Base-by-base conservation (phyloP, 2,888 invertebrate species). In the Cosmopolites sordidus region DNA sequence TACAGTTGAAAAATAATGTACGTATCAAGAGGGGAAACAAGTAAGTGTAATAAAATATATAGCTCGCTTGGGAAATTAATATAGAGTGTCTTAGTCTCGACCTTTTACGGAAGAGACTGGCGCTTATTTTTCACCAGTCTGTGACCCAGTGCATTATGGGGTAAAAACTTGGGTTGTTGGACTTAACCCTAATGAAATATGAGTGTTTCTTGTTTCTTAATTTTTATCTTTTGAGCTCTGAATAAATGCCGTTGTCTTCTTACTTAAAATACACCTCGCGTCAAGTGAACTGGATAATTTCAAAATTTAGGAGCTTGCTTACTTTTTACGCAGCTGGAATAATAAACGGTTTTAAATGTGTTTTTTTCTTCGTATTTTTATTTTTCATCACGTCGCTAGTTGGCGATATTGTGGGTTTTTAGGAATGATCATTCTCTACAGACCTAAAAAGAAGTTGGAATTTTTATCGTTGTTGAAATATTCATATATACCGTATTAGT, bases 41-140 rank as follows among this genome's bases (percentile, higher is more conserved):
- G 54, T 51, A 49, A 58, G 54, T 51, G 52, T 73, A 73, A 74
- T 74, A 73, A 73, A 74, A 74, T 73, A 70, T 74, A 73, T 74
- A 72, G 73, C 69, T 70, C 74, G 66, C 73, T 67, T 69, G 74
- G 74, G 74, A 74, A 74, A 74, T 74, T 74, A 74, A 74, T 74
- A 73, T 73, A 73, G 73, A 73, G 73, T 73, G 73, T 73, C 73
- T 73, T 74, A 74, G 73, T 73, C 72, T 73, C 71, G 68, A 69
- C 71, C 71, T 70, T 67, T 68, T 70, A 68, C 68, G 70, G 66
- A 69, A 71, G 68, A 71, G 72, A 72, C 70, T 68, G 71, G 70
- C 66, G 67, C 68, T 68, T 70, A 71, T 72, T 72, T 73, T 72
- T 72, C 72, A 72, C 71, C 70, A 69, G 70, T 62, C 69, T 70